Base-by-base conservation (phyloP, 2,113 vertebrate genomes). In the Phalacrocorax carbo region DNA sequence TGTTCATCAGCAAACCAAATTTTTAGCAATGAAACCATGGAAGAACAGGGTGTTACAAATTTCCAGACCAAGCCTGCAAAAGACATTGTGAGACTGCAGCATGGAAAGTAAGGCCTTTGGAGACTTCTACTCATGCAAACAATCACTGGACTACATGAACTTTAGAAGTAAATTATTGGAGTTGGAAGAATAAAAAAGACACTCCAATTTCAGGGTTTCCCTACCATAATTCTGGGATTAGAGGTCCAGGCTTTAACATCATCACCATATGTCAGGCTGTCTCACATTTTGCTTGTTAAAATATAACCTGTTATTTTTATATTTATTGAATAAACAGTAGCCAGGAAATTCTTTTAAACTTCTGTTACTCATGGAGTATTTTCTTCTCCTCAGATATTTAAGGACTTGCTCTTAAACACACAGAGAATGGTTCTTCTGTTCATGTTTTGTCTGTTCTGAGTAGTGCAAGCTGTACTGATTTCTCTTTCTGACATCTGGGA, bases 321-420 rank as follows among this genome's bases (percentile, higher is more conserved):
- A 92, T 96, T 97, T 97, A 72, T 94, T 91, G 49, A 93, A 84
- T 72, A 96, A 97, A 97, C 88, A 92, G 94, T 90, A 97, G 96
- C 88, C 96, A 96, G 94, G 96, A 97, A 97, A 96, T 95, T 92
- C 78, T 95, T 96, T 93, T 86, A 94, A 87, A 90, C 13, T 90
- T 76, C 91, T 97, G 62, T 93, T 97, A 93, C 82, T 97, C 90
- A 97, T 10, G 2, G 84, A 96, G 21, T 90, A 84, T 91, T 97
- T 96, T 73, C 88, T 84, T 94, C 71, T 94, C 48, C 60, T 94
- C 90, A 88, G 90, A 91, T 91, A 86, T 86, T 95, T 95, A 51
- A 87, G 38, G 62, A 49, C 32, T 82, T 89, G 44, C 25, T 72
- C 58, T 93, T 93, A 76, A 65, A 57, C 25, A 89, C 57, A 75